Conservation (phyloP, 2,888 invertebrate genomes). For the Pseudoips prasinana region DNA sequence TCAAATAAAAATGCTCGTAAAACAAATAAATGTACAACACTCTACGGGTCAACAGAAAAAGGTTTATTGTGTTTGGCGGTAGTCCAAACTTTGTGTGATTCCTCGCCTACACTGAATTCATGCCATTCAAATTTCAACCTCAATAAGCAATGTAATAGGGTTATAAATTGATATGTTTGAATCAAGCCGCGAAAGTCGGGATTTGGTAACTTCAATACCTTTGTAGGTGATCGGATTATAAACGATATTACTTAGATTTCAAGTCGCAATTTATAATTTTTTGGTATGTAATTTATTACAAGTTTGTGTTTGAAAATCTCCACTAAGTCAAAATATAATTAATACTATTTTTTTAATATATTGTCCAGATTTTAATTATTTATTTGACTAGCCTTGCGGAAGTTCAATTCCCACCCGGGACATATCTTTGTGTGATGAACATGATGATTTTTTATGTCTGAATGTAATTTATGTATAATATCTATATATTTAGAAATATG, state of each 20-base stretch:
- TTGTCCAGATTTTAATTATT: no score
- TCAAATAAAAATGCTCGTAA: constrained; percentile 10
- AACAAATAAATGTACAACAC: constrained; percentile 21
- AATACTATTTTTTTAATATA: no score
- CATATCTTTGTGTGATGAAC: no score
- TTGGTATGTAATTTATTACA: not conserved
- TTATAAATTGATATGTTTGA: constrained; percentile 38
- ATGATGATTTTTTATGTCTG: no score
- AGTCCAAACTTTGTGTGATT: constrained; percentile 37
- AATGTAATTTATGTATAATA: no score
- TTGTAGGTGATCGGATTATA: constrained; percentile 28
- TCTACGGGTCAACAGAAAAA: constrained; percentile 26
- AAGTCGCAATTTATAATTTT: not conserved
- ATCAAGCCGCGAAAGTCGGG: constrained; percentile 29
- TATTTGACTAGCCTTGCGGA: no score
- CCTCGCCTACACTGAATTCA: constrained; percentile 30
- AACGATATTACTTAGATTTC: constrained; percentile 24
- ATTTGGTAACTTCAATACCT: constrained; percentile 31
- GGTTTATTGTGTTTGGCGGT: constrained; percentile 39
- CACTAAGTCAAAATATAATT: no score
- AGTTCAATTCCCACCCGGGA: no score
- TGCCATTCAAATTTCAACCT: constrained; percentile 33
- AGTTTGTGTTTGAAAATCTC: no score
- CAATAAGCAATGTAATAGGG: constrained; percentile 38
- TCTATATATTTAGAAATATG: no score